Evolutionary conservation across 2,113 vertebrate species (phyloP).

Genomic region (Hepsetus odoe): DNA sequence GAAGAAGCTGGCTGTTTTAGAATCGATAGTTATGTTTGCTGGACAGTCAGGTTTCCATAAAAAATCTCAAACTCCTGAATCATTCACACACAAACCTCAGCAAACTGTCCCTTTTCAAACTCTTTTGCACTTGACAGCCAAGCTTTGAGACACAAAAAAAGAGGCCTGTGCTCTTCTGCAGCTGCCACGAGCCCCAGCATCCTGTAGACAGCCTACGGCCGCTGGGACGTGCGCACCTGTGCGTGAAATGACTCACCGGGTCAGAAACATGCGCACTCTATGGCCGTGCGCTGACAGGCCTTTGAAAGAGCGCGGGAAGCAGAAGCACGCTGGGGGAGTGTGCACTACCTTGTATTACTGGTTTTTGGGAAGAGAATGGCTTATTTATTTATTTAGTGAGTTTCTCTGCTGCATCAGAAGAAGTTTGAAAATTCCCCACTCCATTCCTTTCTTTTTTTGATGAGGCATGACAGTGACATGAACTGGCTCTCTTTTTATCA

Average conservation of each 20-base stretch:
- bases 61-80: neutral
- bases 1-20: too few relatives aligned
- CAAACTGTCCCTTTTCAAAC: neutral
- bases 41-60: too few relatives aligned
- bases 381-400: slow-evolving; percentile 62
- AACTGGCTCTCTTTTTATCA: too few relatives aligned
- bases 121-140: neutral
- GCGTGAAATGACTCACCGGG: slow-evolving; percentile 20
- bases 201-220: slow-evolving; percentile 16
- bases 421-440: slow-evolving; percentile 37
- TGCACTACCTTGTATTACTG: slow-evolving; percentile 48
- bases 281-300: slow-evolving; percentile 46
- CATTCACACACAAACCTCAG: neutral
- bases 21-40: too few relatives aligned
- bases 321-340: slow-evolving; percentile 59
- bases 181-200: neutral
- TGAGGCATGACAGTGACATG: slow-evolving; percentile 60
- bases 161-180: neutral
- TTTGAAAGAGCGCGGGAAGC: slow-evolving; percentile 63
- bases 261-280: slow-evolving; percentile 12
- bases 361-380: slow-evolving; percentile 47
- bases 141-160: neutral
- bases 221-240: neutral
- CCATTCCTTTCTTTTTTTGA: slow-evolving; percentile 43
- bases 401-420: slow-evolving; percentile 55